Conservation (phyloP, 2,888 invertebrate species). For the Diarsia brunnea region DNA sequence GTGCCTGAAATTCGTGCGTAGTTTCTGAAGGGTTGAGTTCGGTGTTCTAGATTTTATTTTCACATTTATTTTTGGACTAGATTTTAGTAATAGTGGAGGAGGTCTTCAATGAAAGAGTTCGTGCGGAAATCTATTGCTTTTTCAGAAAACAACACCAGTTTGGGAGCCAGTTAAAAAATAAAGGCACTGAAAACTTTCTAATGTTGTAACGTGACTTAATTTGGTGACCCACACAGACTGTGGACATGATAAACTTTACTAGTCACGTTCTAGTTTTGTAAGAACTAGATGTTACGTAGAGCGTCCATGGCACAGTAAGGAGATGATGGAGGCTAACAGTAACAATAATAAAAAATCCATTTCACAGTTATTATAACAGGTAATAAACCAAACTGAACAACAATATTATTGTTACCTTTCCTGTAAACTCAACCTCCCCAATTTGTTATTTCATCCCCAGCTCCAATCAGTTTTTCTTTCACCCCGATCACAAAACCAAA, state of each 20-base stretch:
- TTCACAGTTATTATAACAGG: slow-evolving; percentile 13
- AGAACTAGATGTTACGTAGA: not conserved
- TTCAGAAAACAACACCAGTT: not conserved
- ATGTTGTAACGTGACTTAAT: not conserved
- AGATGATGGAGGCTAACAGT: not conserved
- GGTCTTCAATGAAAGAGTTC: not conserved
- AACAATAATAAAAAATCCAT: not conserved
- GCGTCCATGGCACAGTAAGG: not conserved
- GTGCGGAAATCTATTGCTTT: not conserved
- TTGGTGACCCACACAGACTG: not conserved
- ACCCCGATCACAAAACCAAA: slow-evolving; percentile 54
- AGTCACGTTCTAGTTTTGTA: not conserved
- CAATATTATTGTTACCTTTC: slow-evolving; percentile 33
- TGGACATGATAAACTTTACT: not conserved
- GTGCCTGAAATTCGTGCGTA: slow-evolving; percentile 38
- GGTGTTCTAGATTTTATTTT: not conserved
- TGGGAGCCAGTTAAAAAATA: not conserved
- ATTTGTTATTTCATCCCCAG: slow-evolving; percentile 37
- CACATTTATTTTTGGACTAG: slow-evolving; percentile 1
- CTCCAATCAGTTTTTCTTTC: slow-evolving; percentile 46
- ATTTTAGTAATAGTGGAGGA: not conserved
- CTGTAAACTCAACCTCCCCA: slow-evolving; percentile 4
- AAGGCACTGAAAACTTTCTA: not conserved
- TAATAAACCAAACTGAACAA: slow-evolving; percentile 18
- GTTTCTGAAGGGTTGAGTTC: slow-evolving; percentile 13